phyloP scores from a whole-genome alignment of 2,888 invertebrate genomes.

The Drosophila pseudotalamancana region DNA sequence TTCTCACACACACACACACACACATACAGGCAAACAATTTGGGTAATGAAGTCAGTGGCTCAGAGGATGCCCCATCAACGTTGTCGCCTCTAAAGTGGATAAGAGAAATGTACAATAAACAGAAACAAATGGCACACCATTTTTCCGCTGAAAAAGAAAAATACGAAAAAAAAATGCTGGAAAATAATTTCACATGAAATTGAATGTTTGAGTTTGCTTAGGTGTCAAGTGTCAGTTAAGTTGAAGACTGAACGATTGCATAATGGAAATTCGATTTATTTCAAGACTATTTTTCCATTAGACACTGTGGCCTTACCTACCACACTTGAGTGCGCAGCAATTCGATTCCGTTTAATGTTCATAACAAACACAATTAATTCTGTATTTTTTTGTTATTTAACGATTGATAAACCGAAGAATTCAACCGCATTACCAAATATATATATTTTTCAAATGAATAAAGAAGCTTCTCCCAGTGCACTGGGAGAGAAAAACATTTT shows the following conservation, averaged over 20 bases:
- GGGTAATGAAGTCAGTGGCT: constrained; percentile 67
- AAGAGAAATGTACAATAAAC: constrained; percentile 66
- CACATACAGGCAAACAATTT: constrained; percentile 52
- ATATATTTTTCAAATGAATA: constrained; percentile 24
- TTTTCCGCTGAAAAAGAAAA: constrained; percentile 28
- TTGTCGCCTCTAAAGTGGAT: constrained; percentile 58
- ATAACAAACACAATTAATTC: constrained; percentile 35
- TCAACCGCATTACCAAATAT: constrained; percentile 8
- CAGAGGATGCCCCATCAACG: constrained; percentile 43
- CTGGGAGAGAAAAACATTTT: no score
- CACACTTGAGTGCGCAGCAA: constrained; percentile 16
- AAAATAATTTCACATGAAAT: constrained; percentile 72
- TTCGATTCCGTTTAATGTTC: constrained; percentile 21
- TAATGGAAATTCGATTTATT: constrained; percentile 68
- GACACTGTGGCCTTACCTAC: constrained; percentile 20
- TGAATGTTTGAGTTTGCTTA: constrained; percentile 70
- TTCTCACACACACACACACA: constrained; percentile 18
- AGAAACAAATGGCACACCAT: constrained; percentile 63
- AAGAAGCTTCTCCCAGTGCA: no score
- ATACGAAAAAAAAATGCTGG: constrained; percentile 16
- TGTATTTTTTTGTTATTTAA: constrained; percentile 7
- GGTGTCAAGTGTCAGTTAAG: constrained; percentile 71
- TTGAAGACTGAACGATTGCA: constrained; percentile 68
- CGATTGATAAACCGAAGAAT: constrained; percentile 16
- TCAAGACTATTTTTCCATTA: constrained; percentile 23